Evolutionary conservation across 2,888 invertebrate genomes (phyloP).

Genomic region (Criorhina ranunculi): DNA sequence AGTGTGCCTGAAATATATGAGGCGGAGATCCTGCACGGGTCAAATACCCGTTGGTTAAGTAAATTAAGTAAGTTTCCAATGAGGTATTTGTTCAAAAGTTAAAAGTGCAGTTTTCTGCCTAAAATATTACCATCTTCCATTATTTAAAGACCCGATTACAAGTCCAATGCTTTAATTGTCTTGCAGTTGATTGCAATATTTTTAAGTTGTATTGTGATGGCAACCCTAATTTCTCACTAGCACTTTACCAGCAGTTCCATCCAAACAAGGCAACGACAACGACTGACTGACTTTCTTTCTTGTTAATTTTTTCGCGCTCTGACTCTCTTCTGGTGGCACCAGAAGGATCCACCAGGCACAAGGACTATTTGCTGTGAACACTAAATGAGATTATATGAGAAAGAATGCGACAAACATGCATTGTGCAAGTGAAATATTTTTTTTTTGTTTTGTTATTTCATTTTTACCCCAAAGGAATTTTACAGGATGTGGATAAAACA

Average conservation of each 20-base stretch:
- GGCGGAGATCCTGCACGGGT: too few species aligned
- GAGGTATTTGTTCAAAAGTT: too few species aligned
- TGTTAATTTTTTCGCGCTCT: background rate
- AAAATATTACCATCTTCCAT: too few species aligned
- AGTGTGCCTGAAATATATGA: too few species aligned
- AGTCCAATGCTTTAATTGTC: too few species aligned
- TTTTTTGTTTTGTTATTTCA: constrained; percentile 26
- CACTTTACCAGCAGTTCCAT: constrained; percentile 53
- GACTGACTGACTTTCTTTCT: constrained; percentile 49
- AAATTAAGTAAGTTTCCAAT: too few species aligned
- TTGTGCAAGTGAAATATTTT: constrained; percentile 43
- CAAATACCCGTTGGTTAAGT: too few species aligned
- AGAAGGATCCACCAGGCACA: background rate
- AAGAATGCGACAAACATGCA: constrained; percentile 58
- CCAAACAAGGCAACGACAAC: constrained; percentile 39
- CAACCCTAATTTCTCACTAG: constrained; percentile 22
- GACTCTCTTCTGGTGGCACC: background rate
- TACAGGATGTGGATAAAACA: constrained; percentile 67
- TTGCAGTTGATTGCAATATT: too few species aligned
- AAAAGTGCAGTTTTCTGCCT: too few species aligned
- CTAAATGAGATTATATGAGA: constrained; percentile 67
- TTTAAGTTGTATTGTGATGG: constrained; percentile 4
- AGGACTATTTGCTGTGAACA: constrained; percentile 53
- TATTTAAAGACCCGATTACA: too few species aligned
- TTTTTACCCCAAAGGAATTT: constrained; percentile 45